Conservation (phyloP, 1,140 invertebrate species). For the Heliconius nattereri region DNA sequence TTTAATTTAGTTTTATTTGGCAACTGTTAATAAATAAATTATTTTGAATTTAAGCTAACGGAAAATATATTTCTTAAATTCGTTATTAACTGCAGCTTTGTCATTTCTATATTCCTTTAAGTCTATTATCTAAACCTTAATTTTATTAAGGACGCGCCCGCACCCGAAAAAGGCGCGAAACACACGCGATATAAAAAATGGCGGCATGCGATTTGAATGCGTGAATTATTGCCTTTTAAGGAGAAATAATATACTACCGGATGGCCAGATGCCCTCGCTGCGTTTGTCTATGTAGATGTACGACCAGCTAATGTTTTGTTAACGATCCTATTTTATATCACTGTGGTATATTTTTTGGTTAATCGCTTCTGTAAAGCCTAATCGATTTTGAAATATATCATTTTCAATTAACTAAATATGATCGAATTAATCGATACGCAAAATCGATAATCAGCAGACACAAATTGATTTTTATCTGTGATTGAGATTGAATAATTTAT, state of each 20-base stretch:
- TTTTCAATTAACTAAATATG: not conserved
- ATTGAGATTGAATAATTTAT: not conserved
- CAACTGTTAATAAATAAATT: too few species aligned
- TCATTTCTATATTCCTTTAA: slow-evolving; percentile 46
- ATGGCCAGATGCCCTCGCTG: slow-evolving; percentile 32
- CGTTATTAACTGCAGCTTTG: not conserved
- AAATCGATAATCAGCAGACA: not conserved
- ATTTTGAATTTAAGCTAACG: too few species aligned
- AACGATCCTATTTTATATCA: slow-evolving; percentile 10
- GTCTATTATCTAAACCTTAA: slow-evolving; percentile 68
- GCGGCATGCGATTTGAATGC: slow-evolving; percentile 78
- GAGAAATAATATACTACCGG: slow-evolving; percentile 69
- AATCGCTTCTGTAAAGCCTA: not conserved
- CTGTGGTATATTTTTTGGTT: not conserved
- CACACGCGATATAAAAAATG: slow-evolving; percentile 81
- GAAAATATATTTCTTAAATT: too few species aligned
- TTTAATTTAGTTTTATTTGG: not conserved
- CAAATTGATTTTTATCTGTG: slow-evolving; percentile 5
- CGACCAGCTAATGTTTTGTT: slow-evolving; percentile 16
- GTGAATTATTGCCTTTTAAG: slow-evolving; percentile 79
- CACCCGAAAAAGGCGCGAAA: slow-evolving; percentile 79
- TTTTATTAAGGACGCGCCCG: slow-evolving; percentile 79
- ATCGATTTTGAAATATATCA: not conserved
- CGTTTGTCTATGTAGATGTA: slow-evolving; percentile 4
- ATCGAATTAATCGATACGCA: not conserved